phyloP scores from a whole-genome alignment of 2,888 invertebrate species.

The Epsilonema sp. region DNA sequence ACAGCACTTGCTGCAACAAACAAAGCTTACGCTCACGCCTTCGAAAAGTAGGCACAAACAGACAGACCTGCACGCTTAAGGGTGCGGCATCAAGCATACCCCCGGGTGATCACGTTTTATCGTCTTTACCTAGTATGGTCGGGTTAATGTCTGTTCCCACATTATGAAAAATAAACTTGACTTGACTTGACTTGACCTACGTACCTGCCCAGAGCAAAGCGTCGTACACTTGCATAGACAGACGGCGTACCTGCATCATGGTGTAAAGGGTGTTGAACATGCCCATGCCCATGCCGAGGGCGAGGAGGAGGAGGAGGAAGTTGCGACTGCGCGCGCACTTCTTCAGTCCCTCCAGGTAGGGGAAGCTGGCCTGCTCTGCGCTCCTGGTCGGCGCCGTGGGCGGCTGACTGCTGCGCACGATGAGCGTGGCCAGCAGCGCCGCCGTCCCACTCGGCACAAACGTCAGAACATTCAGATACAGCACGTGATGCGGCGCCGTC shows the following conservation, averaged over 20 bases:
- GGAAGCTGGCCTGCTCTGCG: background rate
- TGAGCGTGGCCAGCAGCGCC: slow-evolving; percentile 4
- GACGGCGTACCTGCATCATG: too few relatives aligned
- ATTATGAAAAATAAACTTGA: too few relatives aligned
- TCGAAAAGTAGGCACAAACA: background rate
- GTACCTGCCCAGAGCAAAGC: too few relatives aligned
- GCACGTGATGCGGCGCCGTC: slow-evolving; percentile 13
- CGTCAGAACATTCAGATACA: slow-evolving; percentile 20
- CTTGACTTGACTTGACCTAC: too few relatives aligned
- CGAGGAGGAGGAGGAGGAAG: slow-evolving; percentile 21
- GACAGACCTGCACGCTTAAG: too few relatives aligned
- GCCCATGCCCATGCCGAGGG: slow-evolving; percentile 28
- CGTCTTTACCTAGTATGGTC: too few relatives aligned
- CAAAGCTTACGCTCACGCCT: slow-evolving; percentile 12
- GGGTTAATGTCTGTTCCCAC: too few relatives aligned
- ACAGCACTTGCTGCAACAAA: slow-evolving; percentile 36
- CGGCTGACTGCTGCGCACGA: slow-evolving; percentile 2
- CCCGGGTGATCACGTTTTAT: too few relatives aligned
- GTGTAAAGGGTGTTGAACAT: slow-evolving; percentile 30
- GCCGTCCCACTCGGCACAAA: slow-evolving; percentile 13
- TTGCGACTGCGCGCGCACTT: slow-evolving; percentile 17
- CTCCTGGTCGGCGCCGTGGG: slow-evolving; percentile 5
- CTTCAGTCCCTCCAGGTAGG: slow-evolving; percentile 19
- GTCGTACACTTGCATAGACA: too few relatives aligned
- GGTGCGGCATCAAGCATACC: too few relatives aligned